Conservation (phyloP, 2,888 invertebrate genomes). For the Tribolium freemani region DNA sequence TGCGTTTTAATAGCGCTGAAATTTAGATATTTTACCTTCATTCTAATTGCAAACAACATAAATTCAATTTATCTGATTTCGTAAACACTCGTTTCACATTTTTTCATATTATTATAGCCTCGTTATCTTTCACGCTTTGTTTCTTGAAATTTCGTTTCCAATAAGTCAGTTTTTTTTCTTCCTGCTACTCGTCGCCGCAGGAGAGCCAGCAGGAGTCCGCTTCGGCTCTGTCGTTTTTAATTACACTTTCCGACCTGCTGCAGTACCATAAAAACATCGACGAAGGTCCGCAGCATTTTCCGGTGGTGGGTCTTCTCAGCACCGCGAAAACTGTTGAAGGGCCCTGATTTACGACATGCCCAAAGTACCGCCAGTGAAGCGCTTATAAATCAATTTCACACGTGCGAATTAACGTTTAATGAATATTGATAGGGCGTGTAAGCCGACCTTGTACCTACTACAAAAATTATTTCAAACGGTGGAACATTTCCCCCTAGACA, state of each 20-base stretch:
- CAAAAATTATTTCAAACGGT: background rate
- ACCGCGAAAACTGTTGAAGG: slow-evolving; percentile 1
- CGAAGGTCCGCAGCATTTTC: background rate
- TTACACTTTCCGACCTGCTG: background rate
- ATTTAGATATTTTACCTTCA: slow-evolving; percentile 21
- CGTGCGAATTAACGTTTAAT: slow-evolving; percentile 32
- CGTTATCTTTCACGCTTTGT: background rate
- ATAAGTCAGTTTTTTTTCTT: background rate
- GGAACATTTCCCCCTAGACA: background rate
- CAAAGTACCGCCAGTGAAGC: slow-evolving; percentile 25
- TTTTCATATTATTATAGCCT: slow-evolving; percentile 1
- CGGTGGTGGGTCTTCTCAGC: background rate
- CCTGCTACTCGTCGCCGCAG: background rate
- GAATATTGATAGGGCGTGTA: slow-evolving; percentile 36
- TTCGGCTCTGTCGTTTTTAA: slow-evolving; percentile 1
- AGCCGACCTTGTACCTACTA: background rate
- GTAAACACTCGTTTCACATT: slow-evolving; percentile 5
- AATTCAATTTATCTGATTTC: slow-evolving; percentile 23
- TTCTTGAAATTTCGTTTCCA: background rate
- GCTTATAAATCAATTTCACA: slow-evolving; percentile 43
- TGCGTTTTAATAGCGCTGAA: slow-evolving; percentile 10
- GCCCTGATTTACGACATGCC: slow-evolving; percentile 5
- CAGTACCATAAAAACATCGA: slow-evolving; percentile 3
- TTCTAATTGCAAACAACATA: slow-evolving; percentile 27
- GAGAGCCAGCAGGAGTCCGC: slow-evolving; percentile 8